Evolutionary conservation across 2,797 vertebrate genomes (phyloP).

Genomic region (Syncerus caffer): DNA sequence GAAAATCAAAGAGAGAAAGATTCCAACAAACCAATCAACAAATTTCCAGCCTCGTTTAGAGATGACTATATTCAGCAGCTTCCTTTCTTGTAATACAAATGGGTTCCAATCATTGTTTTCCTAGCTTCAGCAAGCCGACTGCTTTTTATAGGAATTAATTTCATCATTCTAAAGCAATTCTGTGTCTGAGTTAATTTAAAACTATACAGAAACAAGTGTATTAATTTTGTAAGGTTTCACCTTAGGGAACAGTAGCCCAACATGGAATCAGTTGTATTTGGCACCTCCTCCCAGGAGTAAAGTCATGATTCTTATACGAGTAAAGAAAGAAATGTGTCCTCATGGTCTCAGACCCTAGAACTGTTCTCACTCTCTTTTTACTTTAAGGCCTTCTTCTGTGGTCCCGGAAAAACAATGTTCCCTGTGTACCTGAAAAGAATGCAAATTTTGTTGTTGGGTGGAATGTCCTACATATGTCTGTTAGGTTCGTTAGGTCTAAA

Average conservation of each 20-base stretch:
- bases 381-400: neutral
- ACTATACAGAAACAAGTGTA: neutral
- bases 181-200: constrained; percentile 12
- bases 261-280: neutral
- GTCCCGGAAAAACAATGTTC: neutral
- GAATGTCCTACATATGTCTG: neutral
- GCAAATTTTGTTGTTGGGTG: neutral
- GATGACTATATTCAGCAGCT: neutral
- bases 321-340: neutral
- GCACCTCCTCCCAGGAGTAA: neutral
- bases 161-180: neutral
- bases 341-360: neutral
- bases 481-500: neutral
- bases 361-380: neutral
- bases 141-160: neutral
- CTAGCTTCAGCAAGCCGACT: neutral
- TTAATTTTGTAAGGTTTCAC: neutral
- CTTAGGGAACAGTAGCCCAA: neutral
- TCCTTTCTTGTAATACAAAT: neutral
- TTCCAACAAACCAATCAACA: constrained; percentile 3
- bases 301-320: neutral
- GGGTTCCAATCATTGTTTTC: neutral
- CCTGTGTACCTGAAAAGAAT: neutral
- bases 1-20: constrained; percentile 17
- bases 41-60: constrained; percentile 16